Evolutionary conservation across 1,140 invertebrate species (phyloP).

Genomic region (Coenobita brevimanus): DNA sequence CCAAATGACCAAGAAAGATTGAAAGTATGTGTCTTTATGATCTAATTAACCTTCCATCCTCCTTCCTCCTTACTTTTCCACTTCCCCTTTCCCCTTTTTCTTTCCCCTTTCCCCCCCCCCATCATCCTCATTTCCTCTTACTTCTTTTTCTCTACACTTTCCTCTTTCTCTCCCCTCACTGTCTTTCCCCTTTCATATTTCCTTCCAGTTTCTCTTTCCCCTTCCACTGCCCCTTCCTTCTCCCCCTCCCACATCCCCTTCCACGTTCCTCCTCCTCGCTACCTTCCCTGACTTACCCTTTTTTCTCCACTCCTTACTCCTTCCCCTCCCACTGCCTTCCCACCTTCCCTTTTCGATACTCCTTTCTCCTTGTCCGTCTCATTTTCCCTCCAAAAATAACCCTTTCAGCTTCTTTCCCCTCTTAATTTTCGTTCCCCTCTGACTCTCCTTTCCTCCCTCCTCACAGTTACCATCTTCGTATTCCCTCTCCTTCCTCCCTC

Average conservation of each 20-base stretch:
- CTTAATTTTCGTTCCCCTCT: no score
- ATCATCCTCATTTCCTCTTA: background rate
- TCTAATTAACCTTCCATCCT: background rate
- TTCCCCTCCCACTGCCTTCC: background rate
- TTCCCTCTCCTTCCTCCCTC: background rate
- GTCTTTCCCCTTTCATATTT: background rate
- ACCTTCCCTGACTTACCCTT: background rate
- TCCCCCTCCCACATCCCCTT: background rate
- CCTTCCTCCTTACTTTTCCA: background rate
- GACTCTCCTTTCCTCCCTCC: background rate
- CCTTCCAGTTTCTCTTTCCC: background rate
- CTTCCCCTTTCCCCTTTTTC: background rate
- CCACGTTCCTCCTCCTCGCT: background rate
- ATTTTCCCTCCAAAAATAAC: background rate
- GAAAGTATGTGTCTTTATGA: background rate
- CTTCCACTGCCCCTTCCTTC: background rate
- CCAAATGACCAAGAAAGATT: background rate
- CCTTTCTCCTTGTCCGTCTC: background rate
- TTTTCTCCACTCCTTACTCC: background rate
- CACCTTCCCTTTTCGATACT: background rate
- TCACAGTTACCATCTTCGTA: background rate
- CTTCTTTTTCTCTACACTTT: background rate
- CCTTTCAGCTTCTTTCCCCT: background rate
- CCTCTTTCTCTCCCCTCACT: background rate
- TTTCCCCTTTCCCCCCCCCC: background rate